phyloP scores from a whole-genome alignment of 2,888 invertebrate genomes.

The Pachliopta kotzebuea region DNA sequence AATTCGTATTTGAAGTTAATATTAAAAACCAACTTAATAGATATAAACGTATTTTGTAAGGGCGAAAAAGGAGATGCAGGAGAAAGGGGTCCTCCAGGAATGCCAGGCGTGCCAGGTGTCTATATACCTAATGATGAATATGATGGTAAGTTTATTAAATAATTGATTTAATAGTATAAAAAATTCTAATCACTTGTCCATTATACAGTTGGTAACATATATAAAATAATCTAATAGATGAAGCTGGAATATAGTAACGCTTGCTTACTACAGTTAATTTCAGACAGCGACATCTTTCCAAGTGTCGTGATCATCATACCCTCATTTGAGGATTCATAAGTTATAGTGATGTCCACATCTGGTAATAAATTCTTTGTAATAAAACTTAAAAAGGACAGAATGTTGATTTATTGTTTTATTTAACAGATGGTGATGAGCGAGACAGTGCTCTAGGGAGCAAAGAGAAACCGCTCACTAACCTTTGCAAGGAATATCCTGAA shows the following conservation, averaged over 20 bases:
- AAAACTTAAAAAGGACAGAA: background rate
- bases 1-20: background rate
- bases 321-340: no score
- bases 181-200: background rate
- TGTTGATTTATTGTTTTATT: background rate
- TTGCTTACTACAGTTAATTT: no score
- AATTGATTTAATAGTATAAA: background rate
- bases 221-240: no score
- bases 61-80: conserved; percentile 16
- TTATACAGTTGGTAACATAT: no score
- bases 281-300: no score
- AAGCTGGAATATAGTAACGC: no score
- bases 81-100: conserved; percentile 14
- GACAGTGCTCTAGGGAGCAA: background rate
- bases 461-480: conserved; percentile 7
- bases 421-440: background rate
- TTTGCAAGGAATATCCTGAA: conserved; percentile 13
- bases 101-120: conserved; percentile 6
- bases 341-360: no score
- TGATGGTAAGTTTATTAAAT: background rate
- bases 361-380: no score
- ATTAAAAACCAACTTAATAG: background rate
- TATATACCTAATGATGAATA: background rate
- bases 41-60: conserved; percentile 1
- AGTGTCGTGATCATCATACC: no score